These are phyloP conservation scores for Nansenia antarctica DNA, from an alignment of 2,113 vertebrate genomes.

Conservation along the genomic window DNA sequence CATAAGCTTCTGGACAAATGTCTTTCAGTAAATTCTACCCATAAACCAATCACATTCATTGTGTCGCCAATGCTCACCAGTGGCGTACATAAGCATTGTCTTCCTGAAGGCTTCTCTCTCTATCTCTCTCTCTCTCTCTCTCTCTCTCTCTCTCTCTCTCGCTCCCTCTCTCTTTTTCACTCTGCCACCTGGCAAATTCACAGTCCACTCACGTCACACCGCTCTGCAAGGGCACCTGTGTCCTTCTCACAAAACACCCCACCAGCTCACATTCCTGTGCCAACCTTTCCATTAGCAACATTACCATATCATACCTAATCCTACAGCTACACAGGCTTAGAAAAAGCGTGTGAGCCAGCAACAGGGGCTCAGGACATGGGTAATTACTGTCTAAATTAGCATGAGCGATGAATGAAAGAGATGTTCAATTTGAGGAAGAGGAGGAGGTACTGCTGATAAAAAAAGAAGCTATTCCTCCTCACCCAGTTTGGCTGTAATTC, in stretches of 20 bases:
- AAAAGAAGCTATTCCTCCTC: conserved; percentile 52
- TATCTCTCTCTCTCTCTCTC: too few relatives aligned
- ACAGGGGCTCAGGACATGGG: conserved; percentile 48
- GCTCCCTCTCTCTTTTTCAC: conserved; percentile 64
- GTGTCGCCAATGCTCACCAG: conserved; percentile 43
- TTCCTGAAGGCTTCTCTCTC: conserved; percentile 57
- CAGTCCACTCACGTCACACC: conserved; percentile 54
- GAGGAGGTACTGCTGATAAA: conserved; percentile 58
- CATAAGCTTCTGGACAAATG: conserved; percentile 31
- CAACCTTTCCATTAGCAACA: conserved; percentile 45
- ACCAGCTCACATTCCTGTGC: conserved; percentile 66
- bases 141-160: too few relatives aligned
- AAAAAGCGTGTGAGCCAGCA: conserved; percentile 47
- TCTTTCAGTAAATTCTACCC: conserved; percentile 56
- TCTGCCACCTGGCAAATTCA: conserved; percentile 39
- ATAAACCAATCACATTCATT: conserved; percentile 36
- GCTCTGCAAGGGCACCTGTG: conserved; percentile 58
- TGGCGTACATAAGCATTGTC: conserved; percentile 55
- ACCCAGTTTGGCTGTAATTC: conserved; percentile 38
- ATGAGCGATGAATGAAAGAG: conserved; percentile 63
- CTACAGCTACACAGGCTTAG: conserved; percentile 55
- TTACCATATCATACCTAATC: conserved; percentile 70
- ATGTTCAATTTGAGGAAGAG: conserved; percentile 55
- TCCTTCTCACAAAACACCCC: conserved; percentile 66
- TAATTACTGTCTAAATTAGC: conserved; percentile 51